These are phyloP conservation scores for Mormyrus hasselquistii DNA, from an alignment of 2,797 vertebrate species.

Conservation along the genomic window DNA sequence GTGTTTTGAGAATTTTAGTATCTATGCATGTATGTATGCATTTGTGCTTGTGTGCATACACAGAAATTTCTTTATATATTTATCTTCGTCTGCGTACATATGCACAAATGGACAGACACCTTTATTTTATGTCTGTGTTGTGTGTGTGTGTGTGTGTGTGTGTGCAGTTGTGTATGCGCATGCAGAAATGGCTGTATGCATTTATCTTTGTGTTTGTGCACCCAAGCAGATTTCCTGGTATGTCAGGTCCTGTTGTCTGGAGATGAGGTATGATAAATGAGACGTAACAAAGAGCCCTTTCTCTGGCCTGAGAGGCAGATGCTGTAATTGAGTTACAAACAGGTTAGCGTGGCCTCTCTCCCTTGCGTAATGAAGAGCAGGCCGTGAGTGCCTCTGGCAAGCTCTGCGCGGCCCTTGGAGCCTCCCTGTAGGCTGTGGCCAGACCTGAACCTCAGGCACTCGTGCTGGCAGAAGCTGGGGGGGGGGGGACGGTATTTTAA, in stretches of 20 bases:
- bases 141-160: not conserved
- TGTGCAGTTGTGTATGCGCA: not conserved
- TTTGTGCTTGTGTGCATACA: not conserved
- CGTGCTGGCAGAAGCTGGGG: not conserved
- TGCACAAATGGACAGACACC: not conserved
- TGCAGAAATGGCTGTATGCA: not conserved
- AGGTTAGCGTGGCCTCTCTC: not conserved
- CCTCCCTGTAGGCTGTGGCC: not conserved
- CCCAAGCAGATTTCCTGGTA: not conserved
- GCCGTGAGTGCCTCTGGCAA: not conserved
- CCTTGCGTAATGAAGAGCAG: conserved; percentile 13
- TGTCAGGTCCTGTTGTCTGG: not conserved
- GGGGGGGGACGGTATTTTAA: not conserved
- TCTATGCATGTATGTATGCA: not conserved
- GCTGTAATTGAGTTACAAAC: conserved; percentile 17
- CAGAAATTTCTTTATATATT: not conserved
- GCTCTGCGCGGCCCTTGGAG: not conserved
- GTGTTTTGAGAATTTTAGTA: not conserved
- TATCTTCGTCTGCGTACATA: not conserved
- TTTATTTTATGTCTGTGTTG: not conserved
- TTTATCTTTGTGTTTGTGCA: not conserved
- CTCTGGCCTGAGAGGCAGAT: conserved; percentile 5
- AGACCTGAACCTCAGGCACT: not conserved
- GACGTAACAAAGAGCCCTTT: conserved; percentile 14
- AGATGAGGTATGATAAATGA: conserved; percentile 20